A percentile compares a stretch with the other conserved stretches of the same genome.
phyloP scores from a whole-genome alignment of 1,140 invertebrate genomes.

The Phymastichus coffea region DNA sequence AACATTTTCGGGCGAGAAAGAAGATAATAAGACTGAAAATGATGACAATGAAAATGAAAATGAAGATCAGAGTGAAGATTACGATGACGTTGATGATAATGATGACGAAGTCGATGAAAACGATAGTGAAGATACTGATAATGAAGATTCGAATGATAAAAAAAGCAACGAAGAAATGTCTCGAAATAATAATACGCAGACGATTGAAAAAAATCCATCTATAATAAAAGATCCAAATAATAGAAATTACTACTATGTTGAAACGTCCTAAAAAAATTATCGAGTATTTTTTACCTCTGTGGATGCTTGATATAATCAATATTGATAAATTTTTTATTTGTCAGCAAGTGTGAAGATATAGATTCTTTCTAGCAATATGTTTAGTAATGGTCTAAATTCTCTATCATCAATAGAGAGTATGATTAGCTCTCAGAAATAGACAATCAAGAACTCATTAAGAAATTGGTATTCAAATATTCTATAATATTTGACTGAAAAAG shows the following conservation, averaged over 20 bases:
- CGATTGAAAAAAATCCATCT: too few species aligned
- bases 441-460: too few species aligned
- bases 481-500: too few species aligned
- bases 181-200: too few species aligned
- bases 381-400: too few species aligned
- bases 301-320: too few species aligned
- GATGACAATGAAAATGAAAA: slow-evolving; percentile 2
- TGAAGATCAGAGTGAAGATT: neutral
- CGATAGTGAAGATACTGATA: neutral
- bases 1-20: slow-evolving; percentile 2
- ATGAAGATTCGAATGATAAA: neutral
- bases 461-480: too few species aligned
- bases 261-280: slow-evolving; percentile 6
- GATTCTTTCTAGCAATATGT: too few species aligned
- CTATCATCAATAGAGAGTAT: too few species aligned
- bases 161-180: neutral
- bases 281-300: neutral
- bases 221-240: slow-evolving; percentile 29
- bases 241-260: slow-evolving; percentile 32
- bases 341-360: too few species aligned
- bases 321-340: too few species aligned
- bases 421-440: too few species aligned
- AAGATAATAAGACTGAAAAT: slow-evolving; percentile 20
- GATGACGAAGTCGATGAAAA: neutral
- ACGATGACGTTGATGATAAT: neutral